These are phyloP conservation scores for Nanger granti DNA, from an alignment of 2,113 vertebrate genomes.

Conservation along the genomic window DNA sequence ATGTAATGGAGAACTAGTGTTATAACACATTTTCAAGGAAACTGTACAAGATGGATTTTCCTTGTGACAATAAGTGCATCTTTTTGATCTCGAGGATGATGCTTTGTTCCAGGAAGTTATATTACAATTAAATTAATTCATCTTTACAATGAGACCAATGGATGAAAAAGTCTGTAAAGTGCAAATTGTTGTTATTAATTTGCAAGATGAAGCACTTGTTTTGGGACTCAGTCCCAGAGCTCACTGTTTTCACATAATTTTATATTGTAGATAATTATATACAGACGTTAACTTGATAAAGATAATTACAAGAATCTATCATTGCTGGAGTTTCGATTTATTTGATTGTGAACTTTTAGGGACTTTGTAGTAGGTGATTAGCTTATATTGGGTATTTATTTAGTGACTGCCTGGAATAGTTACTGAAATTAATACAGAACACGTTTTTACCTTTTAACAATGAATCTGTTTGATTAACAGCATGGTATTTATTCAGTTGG, in stretches of 20 bases:
- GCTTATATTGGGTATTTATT: not conserved
- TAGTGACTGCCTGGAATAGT: conserved; percentile 37
- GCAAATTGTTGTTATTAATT: conserved; percentile 59
- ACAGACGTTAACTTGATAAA: conserved; percentile 37
- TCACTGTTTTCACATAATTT: not conserved
- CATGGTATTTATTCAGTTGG: conserved; percentile 33
- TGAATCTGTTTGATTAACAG: conserved; percentile 57
- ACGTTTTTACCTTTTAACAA: conserved; percentile 60
- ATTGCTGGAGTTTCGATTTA: conserved; percentile 27
- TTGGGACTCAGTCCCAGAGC: conserved; percentile 19
- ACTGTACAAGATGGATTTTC: not conserved
- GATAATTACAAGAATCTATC: conserved; percentile 60
- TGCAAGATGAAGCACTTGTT: conserved; percentile 44
- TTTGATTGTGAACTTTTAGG: conserved; percentile 36
- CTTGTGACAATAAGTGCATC: not conserved
- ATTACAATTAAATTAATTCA: not conserved
- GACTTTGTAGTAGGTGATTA: conserved; percentile 41
- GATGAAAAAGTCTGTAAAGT: conserved; percentile 35
- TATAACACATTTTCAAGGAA: not conserved
- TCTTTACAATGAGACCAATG: conserved; percentile 7
- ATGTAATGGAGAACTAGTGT: not conserved
- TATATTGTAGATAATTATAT: conserved; percentile 20
- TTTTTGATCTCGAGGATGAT: not conserved
- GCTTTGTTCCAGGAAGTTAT: not conserved
- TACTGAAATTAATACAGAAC: conserved; percentile 50